Conservation (phyloP, 2,113 vertebrate species). For the Proterorhinus semilunaris region DNA sequence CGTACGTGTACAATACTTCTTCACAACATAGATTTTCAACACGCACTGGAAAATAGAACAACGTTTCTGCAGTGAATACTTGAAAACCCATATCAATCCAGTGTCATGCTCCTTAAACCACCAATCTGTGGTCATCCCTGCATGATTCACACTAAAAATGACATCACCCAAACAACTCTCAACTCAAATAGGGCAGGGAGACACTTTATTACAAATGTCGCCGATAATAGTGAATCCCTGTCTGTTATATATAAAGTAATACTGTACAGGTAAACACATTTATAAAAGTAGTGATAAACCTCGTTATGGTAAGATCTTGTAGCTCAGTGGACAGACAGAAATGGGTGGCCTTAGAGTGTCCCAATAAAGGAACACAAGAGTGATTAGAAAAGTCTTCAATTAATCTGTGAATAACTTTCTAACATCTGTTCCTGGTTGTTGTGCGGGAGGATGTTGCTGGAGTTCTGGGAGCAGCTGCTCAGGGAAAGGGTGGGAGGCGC, state of each 20-base stretch:
- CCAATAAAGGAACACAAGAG: conserved; percentile 33
- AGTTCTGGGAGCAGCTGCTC: conserved; percentile 22
- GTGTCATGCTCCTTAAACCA: neutral
- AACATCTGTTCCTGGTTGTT: conserved; percentile 76
- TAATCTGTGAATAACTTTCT: conserved; percentile 58
- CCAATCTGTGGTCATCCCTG: neutral
- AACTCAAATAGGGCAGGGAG: neutral
- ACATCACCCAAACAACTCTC: neutral
- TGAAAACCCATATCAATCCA: neutral
- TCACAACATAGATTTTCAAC: neutral
- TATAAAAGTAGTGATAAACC: too few relatives aligned
- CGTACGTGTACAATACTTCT: too few relatives aligned
- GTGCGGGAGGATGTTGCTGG: conserved; percentile 66
- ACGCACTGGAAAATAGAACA: neutral
- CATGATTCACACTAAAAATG: neutral
- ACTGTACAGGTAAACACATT: too few relatives aligned
- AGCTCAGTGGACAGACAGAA: neutral
- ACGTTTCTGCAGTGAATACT: neutral
- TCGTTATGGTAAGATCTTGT: too few relatives aligned
- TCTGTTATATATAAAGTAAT: too few relatives aligned
- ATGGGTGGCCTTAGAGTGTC: neutral
- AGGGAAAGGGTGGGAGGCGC: conserved; percentile 24
- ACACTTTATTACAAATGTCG: too few relatives aligned
- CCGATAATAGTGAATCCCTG: too few relatives aligned
- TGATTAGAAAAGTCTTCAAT: conserved; percentile 19